These are phyloP conservation scores for Euplexia lucipara DNA, from an alignment of 2,888 invertebrate species.

Conservation along the genomic window DNA sequence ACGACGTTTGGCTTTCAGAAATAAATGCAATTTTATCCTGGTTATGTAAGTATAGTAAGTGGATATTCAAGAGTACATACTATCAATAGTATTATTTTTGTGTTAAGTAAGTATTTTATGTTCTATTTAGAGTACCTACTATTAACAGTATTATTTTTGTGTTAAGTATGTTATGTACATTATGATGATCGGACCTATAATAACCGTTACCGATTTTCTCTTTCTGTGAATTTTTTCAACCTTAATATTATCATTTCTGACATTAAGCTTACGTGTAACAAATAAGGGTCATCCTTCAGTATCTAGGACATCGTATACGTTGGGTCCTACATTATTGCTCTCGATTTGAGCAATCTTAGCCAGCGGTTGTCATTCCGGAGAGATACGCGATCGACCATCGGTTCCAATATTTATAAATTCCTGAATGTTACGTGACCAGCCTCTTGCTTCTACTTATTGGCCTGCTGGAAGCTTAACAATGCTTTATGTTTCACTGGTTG, in stretches of 20 bases:
- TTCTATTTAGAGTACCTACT: too few species aligned
- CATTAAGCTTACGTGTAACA: slow-evolving; percentile 12
- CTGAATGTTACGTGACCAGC: slow-evolving; percentile 45
- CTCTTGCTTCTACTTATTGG: slow-evolving; percentile 9
- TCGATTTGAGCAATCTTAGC: slow-evolving; percentile 52
- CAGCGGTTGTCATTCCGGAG: slow-evolving; percentile 46
- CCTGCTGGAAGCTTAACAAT: slow-evolving; percentile 4
- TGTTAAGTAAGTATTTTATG: neutral
- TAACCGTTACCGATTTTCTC: neutral
- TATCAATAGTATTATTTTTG: too few species aligned
- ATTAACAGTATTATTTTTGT: too few species aligned
- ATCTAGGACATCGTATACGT: slow-evolving; percentile 10
- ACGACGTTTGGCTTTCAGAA: too few species aligned
- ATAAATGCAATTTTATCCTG: too few species aligned
- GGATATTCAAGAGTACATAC: too few species aligned
- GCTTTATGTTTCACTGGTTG: slow-evolving; percentile 1
- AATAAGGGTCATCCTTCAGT: slow-evolving; percentile 17
- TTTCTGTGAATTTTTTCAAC: neutral
- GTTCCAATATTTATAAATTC: slow-evolving; percentile 57
- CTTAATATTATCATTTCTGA: neutral
- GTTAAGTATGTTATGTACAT: neutral
- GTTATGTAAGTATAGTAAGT: too few species aligned
- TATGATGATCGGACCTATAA: neutral
- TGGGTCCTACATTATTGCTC: slow-evolving; percentile 38
- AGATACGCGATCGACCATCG: slow-evolving; percentile 18